phyloP scores from a whole-genome alignment of 2,797 vertebrate genomes.

The Antrozous pallidus region DNA sequence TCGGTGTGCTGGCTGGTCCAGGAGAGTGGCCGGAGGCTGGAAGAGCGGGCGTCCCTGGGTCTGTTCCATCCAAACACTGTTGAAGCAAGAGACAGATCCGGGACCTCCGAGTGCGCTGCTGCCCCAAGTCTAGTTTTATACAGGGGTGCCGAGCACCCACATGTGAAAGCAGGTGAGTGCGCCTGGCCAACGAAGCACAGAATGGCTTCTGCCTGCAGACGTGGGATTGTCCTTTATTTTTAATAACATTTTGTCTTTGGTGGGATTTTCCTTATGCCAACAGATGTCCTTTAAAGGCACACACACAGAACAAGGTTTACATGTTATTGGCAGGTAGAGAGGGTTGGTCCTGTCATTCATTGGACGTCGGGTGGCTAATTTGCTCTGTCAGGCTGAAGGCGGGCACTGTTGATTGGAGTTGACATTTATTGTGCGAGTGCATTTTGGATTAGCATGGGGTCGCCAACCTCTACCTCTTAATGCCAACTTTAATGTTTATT shows the following conservation, averaged over 20 bases:
- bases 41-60: too few relatives aligned
- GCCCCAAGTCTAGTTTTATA: accelerated
- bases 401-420: neutral
- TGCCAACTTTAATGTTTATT: neutral
- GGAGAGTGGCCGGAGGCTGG: too few relatives aligned
- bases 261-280: neutral
- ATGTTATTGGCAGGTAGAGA: accelerated
- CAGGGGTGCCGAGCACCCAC: accelerated
- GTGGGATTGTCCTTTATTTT: neutral
- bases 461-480: accelerated
- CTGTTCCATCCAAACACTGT: too few relatives aligned
- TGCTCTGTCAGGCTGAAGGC: neutral
- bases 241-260: neutral
- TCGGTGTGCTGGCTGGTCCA: too few relatives aligned
- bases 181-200: neutral
- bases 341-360: accelerated
- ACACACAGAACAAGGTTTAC: accelerated
- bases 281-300: neutral
- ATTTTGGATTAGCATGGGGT: neutral
- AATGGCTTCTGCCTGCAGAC: neutral
- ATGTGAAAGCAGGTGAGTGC: neutral
- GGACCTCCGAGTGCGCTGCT: too few relatives aligned
- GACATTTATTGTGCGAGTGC: neutral
- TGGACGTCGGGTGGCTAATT: accelerated
- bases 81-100: too few relatives aligned